These are phyloP conservation scores for Rostratula benghalensis DNA, from an alignment of 2,113 vertebrate genomes.

Conservation along the genomic window DNA sequence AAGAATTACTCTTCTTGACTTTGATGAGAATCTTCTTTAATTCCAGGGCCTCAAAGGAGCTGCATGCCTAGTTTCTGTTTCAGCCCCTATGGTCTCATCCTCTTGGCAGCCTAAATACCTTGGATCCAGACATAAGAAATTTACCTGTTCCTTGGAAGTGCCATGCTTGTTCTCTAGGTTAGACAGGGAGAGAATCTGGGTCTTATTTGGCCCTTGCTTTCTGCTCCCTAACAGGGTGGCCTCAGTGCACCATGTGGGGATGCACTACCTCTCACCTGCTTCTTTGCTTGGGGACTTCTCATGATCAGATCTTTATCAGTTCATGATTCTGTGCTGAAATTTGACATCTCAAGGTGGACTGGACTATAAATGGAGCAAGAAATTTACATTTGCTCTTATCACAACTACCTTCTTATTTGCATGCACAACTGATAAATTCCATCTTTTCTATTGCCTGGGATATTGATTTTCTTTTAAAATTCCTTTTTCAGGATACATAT, in stretches of 20 bases:
- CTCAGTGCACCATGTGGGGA: accelerated
- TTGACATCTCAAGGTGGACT: background rate
- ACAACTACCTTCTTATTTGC: slow-evolving; percentile 6
- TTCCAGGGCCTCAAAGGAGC: background rate
- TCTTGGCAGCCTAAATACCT: background rate
- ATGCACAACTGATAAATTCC: slow-evolving; percentile 6
- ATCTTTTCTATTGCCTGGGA: background rate
- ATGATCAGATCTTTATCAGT: background rate
- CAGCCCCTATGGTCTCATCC: background rate
- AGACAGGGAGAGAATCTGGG: accelerated
- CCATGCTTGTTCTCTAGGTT: background rate
- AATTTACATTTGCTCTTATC: background rate
- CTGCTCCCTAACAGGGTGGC: background rate
- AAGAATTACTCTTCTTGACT: background rate
- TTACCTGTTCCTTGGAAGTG: background rate
- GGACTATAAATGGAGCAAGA: background rate
- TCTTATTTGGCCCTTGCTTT: background rate
- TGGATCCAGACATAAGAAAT: background rate
- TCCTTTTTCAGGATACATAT: slow-evolving; percentile 11
- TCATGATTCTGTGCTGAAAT: background rate
- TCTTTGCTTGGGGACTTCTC: background rate
- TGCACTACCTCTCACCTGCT: background rate
- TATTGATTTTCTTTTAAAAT: slow-evolving; percentile 57
- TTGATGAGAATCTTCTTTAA: background rate
- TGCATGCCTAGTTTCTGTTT: background rate